A percentile compares a stretch with the other conserved stretches of the same genome.
Conservation (phyloP, 2,888 invertebrate species). For the Sclerodermus sp. region DNA sequence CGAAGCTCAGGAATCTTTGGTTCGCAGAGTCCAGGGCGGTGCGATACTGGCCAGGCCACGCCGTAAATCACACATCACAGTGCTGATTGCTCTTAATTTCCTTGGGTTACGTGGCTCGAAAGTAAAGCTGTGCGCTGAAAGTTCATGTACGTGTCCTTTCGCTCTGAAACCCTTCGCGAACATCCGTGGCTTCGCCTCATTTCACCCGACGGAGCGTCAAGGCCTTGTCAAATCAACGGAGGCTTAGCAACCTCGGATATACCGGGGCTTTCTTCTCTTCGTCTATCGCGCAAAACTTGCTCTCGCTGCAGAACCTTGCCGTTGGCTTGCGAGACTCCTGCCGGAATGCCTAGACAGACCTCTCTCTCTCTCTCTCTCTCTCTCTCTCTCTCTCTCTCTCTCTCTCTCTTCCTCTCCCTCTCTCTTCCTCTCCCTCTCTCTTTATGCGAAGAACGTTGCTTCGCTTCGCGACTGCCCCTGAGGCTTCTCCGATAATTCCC, state of each 20-base stretch:
- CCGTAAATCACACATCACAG: constrained; percentile 42
- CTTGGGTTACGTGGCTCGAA: constrained; percentile 40
- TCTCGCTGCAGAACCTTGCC: not conserved
- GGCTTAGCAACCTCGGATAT: constrained; percentile 11
- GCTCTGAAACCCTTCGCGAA: constrained; percentile 4
- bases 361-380: not conserved
- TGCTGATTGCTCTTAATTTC: constrained; percentile 47
- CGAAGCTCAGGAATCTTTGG: not conserved
- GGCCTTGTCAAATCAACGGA: constrained; percentile 25
- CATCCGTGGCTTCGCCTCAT: constrained; percentile 3
- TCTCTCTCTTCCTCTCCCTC: not conserved
- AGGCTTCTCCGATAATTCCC: too few species aligned
- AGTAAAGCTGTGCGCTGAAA: constrained; percentile 16
- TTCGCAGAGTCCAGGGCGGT: constrained; percentile 2
- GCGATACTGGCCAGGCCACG: constrained; percentile 23
- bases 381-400: not conserved
- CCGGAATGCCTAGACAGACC: too few species aligned
- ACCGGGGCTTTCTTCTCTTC: not conserved
- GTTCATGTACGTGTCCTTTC: not conserved
- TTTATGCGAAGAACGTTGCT: not conserved
- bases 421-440: not conserved
- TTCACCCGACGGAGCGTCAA: constrained; percentile 9
- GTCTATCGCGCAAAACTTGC: not conserved
- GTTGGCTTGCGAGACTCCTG: too few species aligned
- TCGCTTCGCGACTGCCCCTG: too few species aligned